phyloP scores from a whole-genome alignment of 1,140 invertebrate species.

The Hesperophylax magnus region DNA sequence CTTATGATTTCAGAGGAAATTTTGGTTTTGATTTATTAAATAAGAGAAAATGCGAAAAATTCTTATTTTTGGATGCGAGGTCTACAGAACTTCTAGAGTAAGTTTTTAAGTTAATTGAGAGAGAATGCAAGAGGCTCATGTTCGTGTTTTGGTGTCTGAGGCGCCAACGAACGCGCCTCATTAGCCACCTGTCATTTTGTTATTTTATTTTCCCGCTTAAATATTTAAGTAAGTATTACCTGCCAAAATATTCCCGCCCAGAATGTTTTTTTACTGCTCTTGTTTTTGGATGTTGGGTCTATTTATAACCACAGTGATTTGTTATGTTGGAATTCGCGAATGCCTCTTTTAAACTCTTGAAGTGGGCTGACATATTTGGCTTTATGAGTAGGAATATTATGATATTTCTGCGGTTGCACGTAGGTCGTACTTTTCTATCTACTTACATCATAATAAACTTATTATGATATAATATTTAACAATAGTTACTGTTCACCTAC shows the following conservation, averaged over 20 bases:
- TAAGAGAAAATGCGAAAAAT: too few species aligned
- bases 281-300: neutral
- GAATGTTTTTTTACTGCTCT: neutral
- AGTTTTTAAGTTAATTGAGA: too few species aligned
- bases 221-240: neutral
- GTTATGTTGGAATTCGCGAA: neutral
- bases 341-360: neutral
- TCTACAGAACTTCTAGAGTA: too few species aligned
- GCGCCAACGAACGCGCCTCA: neutral
- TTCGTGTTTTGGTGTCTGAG: too few species aligned
- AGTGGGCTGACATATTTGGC: neutral
- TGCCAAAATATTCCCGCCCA: neutral
- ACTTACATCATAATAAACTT: too few species aligned
- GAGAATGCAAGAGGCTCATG: too few species aligned
- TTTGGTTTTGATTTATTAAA: too few species aligned
- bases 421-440: too few species aligned
- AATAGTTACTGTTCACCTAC: too few species aligned
- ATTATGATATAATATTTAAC: too few species aligned
- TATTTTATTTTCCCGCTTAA: neutral
- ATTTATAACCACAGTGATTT: neutral
- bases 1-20: too few species aligned
- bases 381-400: neutral
- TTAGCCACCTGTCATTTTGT: slow-evolving; percentile 1
- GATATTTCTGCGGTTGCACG: neutral
- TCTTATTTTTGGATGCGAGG: too few species aligned